Percentiles rank a stretch among this genome's conserved stretches.
Conservation (phyloP, 2,797 vertebrate genomes). For the Hozukius guyotensis region DNA sequence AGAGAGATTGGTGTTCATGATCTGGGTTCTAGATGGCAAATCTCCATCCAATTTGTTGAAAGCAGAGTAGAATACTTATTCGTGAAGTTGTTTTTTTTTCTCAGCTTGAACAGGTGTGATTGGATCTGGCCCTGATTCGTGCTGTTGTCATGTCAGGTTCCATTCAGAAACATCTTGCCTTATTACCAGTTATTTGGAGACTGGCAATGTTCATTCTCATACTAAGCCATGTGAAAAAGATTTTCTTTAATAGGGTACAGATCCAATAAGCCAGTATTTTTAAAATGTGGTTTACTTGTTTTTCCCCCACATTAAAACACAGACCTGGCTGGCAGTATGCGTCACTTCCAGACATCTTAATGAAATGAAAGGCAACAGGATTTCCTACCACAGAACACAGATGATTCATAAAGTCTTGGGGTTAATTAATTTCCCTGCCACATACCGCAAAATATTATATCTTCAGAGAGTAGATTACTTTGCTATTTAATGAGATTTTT, state of each 20-base stretch:
- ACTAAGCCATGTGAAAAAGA: neutral
- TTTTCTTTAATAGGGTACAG: neutral
- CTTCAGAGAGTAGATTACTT: slow-evolving; percentile 8
- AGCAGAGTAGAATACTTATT: slow-evolving; percentile 35
- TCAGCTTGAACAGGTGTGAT: slow-evolving; percentile 27
- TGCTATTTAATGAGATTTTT: slow-evolving; percentile 18
- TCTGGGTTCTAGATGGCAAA: slow-evolving; percentile 46
- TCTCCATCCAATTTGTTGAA: slow-evolving; percentile 52
- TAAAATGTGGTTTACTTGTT: neutral
- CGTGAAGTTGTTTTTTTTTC: neutral
- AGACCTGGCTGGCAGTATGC: no score
- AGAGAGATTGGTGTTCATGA: slow-evolving; percentile 28
- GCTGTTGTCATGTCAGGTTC: slow-evolving; percentile 19
- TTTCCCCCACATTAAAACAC: neutral
- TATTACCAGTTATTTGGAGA: neutral
- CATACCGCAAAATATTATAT: neutral
- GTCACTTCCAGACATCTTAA: slow-evolving; percentile 6
- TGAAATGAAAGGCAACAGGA: neutral
- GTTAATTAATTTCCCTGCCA: slow-evolving; percentile 8
- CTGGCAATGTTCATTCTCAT: neutral
- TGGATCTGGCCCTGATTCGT: slow-evolving; percentile 17
- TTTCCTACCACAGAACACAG: neutral
- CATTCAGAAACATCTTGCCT: slow-evolving; percentile 14
- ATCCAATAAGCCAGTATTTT: neutral
- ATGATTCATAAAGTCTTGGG: neutral